Evolutionary conservation across 2,888 invertebrate species (phyloP).

Genomic region (Volucella bombylans): DNA sequence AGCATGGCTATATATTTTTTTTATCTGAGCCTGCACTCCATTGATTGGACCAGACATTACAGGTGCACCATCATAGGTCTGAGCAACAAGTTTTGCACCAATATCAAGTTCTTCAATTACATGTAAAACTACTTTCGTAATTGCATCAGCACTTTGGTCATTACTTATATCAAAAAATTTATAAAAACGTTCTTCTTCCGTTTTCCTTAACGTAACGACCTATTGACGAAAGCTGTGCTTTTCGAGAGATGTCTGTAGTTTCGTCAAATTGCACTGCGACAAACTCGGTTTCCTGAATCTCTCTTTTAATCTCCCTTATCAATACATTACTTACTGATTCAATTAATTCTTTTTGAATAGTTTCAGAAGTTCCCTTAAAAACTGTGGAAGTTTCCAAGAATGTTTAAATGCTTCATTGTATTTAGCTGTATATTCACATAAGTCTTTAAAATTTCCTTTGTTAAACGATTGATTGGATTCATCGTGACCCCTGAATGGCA

Average conservation of each 20-base stretch:
- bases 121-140: slow-evolving; percentile 39
- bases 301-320: slow-evolving; percentile 34
- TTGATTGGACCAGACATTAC: slow-evolving; percentile 40
- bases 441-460: slow-evolving; percentile 27
- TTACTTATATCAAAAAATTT: neutral
- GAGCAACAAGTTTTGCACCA: slow-evolving; percentile 49
- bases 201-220: slow-evolving; percentile 29
- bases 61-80: slow-evolving; percentile 40
- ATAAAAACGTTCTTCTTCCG: slow-evolving; percentile 35
- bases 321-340: slow-evolving; percentile 47
- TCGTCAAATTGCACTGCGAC: slow-evolving; percentile 38
- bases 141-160: slow-evolving; percentile 35
- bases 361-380: slow-evolving; percentile 47
- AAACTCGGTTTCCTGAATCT: slow-evolving; percentile 30
- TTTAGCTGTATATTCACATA: slow-evolving; percentile 33
- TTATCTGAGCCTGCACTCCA: slow-evolving; percentile 47
- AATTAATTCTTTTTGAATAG: slow-evolving; percentile 50
- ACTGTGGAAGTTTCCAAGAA: slow-evolving; percentile 37
- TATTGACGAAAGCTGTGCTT: slow-evolving; percentile 49
- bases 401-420: slow-evolving; percentile 26
- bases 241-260: slow-evolving; percentile 49
- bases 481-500: slow-evolving; percentile 45
- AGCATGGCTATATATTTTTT: slow-evolving; percentile 40
- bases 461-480: slow-evolving; percentile 35
- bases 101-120: slow-evolving; percentile 41